phyloP scores from a whole-genome alignment of 1,140 invertebrate genomes.

The Drosophila triauraria region DNA sequence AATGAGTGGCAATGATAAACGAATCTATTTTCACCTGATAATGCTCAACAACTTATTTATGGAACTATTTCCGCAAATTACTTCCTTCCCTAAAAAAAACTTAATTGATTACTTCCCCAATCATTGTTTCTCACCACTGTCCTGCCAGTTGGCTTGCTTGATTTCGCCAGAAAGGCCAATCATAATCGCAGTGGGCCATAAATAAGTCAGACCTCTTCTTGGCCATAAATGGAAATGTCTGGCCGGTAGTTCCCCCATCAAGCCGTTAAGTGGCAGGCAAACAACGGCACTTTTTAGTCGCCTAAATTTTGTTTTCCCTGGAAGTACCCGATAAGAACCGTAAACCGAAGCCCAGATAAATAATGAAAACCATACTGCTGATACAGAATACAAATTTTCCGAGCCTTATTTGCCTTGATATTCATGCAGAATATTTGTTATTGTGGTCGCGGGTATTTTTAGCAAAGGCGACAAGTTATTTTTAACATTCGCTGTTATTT shows the following conservation, averaged over 20 bases:
- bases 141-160: background rate
- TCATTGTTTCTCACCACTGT: background rate
- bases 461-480: conserved; percentile 57
- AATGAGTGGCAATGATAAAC: too few species aligned
- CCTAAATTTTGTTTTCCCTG: conserved; percentile 58
- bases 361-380: conserved; percentile 26
- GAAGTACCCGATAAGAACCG: conserved; percentile 63
- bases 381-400: conserved; percentile 57
- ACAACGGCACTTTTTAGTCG: conserved; percentile 45
- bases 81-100: background rate
- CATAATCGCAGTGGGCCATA: conserved; percentile 17
- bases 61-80: background rate
- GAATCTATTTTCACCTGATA: background rate
- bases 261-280: conserved; percentile 32
- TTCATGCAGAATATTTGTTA: conserved; percentile 60
- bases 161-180: conserved; percentile 17
- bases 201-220: conserved; percentile 37
- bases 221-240: conserved; percentile 44
- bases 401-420: conserved; percentile 47
- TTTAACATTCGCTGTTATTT: conserved; percentile 55
- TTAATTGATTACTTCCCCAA: background rate
- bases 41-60: background rate
- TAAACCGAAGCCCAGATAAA: conserved; percentile 40
- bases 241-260: conserved; percentile 55
- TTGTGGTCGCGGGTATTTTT: conserved; percentile 40